A percentile compares a stretch with the other conserved stretches of the same genome.
These are phyloP conservation scores for Nannoperca obscura DNA, from an alignment of 2,797 vertebrate genomes.

Conservation along the genomic window DNA sequence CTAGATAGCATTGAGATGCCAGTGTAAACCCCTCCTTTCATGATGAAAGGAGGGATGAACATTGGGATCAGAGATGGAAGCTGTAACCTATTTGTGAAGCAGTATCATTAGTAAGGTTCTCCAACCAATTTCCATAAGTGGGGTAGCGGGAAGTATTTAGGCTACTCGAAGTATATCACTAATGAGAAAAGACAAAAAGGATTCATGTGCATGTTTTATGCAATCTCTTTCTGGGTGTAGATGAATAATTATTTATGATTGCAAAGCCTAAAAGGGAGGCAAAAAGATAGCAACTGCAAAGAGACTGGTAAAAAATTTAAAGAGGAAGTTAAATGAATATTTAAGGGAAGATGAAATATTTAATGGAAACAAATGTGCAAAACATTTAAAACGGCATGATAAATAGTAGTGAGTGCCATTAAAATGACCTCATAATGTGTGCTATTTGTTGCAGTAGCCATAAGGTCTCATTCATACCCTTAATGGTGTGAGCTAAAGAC, in stretches of 20 bases:
- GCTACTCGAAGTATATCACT: conserved; percentile 85
- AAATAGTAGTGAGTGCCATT: conserved; percentile 81
- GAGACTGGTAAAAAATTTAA: conserved; percentile 87
- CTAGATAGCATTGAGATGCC: conserved; percentile 31
- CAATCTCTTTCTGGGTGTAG: conserved; percentile 85
- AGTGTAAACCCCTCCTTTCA: conserved; percentile 61
- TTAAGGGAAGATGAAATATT: conserved; percentile 89
- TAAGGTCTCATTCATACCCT: conserved; percentile 63
- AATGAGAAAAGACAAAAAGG: conserved; percentile 90
- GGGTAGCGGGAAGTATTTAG: conserved; percentile 87
- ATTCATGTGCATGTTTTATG: conserved; percentile 88
- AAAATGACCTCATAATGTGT: conserved; percentile 72
- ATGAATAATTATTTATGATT: conserved; percentile 89
- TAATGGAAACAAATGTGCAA: conserved; percentile 88
- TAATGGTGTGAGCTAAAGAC: conserved; percentile 58
- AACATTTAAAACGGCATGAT: conserved; percentile 87
- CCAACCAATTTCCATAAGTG: conserved; percentile 86
- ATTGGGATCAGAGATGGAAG: conserved; percentile 69
- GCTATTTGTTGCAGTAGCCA: conserved; percentile 71
- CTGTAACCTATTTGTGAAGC: conserved; percentile 79
- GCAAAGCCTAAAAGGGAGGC: conserved; percentile 84
- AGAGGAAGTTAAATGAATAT: conserved; percentile 88
- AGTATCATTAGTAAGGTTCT: conserved; percentile 79
- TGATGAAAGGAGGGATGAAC: conserved; percentile 66
- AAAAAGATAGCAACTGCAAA: conserved; percentile 79